These are phyloP conservation scores for Phenganax marumi DNA, from an alignment of 92 coral and sea anemone genomes.

Conservation along the genomic window DNA sequence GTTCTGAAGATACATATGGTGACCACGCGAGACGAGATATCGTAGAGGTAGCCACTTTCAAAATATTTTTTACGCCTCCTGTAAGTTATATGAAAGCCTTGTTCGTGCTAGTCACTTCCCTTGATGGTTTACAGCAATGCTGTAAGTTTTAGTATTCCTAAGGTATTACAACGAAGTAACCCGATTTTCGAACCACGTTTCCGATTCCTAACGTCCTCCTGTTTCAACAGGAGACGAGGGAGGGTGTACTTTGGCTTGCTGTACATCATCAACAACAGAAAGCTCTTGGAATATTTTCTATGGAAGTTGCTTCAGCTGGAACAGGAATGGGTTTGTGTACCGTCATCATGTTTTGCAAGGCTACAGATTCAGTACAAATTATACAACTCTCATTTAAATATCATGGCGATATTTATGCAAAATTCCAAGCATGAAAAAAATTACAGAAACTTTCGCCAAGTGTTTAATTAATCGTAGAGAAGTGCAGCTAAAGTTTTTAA, in stretches of 20 bases:
- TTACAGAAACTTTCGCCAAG: too few species aligned
- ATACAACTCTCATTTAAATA: not conserved
- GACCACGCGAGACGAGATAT: constrained; percentile 80
- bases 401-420: too few species aligned
- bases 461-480: too few species aligned
- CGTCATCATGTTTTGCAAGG: not conserved
- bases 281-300: constrained; percentile 81
- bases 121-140: too few species aligned
- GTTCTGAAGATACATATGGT: constrained; percentile 95
- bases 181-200: not conserved
- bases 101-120: too few species aligned
- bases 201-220: not conserved
- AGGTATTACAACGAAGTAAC: not conserved
- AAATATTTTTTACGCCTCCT: too few species aligned
- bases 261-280: constrained; percentile 92
- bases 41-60: constrained; percentile 52
- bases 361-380: not conserved
- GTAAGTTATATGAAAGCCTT: too few species aligned
- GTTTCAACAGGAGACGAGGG: constrained; percentile 72
- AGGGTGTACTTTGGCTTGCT: constrained; percentile 94
- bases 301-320: constrained; percentile 98
- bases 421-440: too few species aligned
- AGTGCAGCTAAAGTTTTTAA: too few species aligned
- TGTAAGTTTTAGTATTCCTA: not conserved
- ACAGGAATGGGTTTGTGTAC: constrained; percentile 88